phyloP scores from a whole-genome alignment of 2,797 vertebrate genomes.

The Schizothorax lantsangensis region DNA sequence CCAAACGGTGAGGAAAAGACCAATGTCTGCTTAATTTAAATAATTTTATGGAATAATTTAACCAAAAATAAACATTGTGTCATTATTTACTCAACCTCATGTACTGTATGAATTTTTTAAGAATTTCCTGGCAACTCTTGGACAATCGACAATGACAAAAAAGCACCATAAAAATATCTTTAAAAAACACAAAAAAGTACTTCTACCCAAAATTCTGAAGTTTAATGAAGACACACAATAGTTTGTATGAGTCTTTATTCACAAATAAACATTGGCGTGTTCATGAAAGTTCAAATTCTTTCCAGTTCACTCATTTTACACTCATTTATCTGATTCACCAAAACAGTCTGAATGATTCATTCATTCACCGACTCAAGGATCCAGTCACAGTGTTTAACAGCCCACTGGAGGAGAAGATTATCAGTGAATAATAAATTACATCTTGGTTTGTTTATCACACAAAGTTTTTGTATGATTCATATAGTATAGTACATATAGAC shows the following conservation, averaged over 20 bases:
- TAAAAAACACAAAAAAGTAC: not conserved
- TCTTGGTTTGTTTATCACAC: too few species aligned
- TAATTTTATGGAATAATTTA: not conserved
- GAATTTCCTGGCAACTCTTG: not conserved
- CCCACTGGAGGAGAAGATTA: not conserved
- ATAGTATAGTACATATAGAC: not conserved
- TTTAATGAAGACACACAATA: not conserved
- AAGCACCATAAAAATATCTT: not conserved
- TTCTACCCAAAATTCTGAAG: not conserved
- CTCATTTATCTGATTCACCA: not conserved
- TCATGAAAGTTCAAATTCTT: not conserved
- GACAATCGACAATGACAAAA: not conserved
- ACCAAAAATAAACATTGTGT: constrained; percentile 17
- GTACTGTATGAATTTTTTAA: not conserved
- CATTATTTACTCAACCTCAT: not conserved
- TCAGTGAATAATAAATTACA: not conserved
- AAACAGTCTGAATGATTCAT: not conserved
- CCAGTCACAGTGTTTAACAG: constrained; percentile 2
- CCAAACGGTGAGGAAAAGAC: constrained; percentile 47
- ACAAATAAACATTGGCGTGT: not conserved
- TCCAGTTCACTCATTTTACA: not conserved
- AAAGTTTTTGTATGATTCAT: not conserved
- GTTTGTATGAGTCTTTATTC: not conserved
- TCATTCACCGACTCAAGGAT: not conserved
- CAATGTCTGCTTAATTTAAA: not conserved